Evolutionary conservation across 1,140 invertebrate genomes (phyloP), one percentile per base, ranked within the genome.

Genomic region (Pentalonia nigronervosa): DNA sequence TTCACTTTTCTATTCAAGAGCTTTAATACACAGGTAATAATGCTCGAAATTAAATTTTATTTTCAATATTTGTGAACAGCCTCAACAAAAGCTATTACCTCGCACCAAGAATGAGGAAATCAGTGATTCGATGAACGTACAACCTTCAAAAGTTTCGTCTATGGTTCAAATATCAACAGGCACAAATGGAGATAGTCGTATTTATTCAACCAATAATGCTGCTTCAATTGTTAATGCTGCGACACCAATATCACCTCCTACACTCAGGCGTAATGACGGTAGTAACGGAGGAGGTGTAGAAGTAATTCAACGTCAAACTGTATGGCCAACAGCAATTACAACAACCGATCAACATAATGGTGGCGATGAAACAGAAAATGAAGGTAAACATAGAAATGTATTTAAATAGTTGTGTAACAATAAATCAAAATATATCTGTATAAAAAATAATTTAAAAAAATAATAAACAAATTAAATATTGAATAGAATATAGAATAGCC

Each of bases 41-140:
- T 14, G 17, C n/a, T 48, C 20, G 8, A 4, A 48, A 87, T 48
- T n/a, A 48, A 30, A n/a, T 48, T 20, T 48, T 48, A n/a, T 87
- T 30, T 87, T n/a, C 6, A 87, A 87, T 48, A 25, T 36, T 25
- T 89, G 9, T 36, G 17, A 6, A 60, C 41, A 90, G 89, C 89
- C 89, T 30, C 89, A 90, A 67, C 89, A 90, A 67, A 90, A 90
- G 34, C n/a, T 41, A 67, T 90, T 67, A 34, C 41, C 45, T 45
- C 89, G 89, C 56, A 1, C 89, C 7, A 90, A 90, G 60, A 90
- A 60, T 11, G 89, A 17, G 17, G 89, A 90, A 60, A 17, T 25
- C 14, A 36, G 4, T 17, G 89, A 90, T 45, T 41, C 53, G 36
- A 45, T 45, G 9, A 90, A 90, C 14, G 56, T 17, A 45, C 89